phyloP scores from a whole-genome alignment of 2,888 invertebrate genomes.

The Ditula angustiorana region DNA sequence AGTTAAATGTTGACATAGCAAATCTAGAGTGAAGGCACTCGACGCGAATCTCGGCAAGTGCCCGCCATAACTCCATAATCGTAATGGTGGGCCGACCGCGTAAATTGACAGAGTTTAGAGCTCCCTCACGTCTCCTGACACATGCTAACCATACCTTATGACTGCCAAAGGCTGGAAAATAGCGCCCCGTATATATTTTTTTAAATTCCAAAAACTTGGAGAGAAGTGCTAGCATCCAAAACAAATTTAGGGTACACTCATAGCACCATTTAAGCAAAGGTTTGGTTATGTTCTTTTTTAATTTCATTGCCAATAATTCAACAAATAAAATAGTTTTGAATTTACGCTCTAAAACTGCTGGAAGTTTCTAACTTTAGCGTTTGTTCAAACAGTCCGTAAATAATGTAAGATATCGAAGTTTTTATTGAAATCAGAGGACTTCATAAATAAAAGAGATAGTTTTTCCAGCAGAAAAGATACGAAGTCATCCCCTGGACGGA shows the following conservation, averaged over 20 bases:
- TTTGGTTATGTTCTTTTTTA: background rate
- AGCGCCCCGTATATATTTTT: slow-evolving; percentile 10
- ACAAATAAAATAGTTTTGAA: background rate
- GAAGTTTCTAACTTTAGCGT: background rate
- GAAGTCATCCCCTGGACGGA: slow-evolving; percentile 27
- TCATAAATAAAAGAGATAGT: background rate
- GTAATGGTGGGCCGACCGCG: slow-evolving; percentile 35
- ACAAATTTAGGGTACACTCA: too few species aligned
- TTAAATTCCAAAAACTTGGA: background rate
- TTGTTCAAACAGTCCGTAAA: background rate
- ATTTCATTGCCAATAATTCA: slow-evolving; percentile 3
- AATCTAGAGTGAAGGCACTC: slow-evolving; percentile 21
- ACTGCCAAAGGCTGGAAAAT: slow-evolving; percentile 1
- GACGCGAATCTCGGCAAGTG: slow-evolving; percentile 29
- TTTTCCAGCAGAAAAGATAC: background rate
- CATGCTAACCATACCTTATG: slow-evolving; percentile 31
- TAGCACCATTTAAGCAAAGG: too few species aligned
- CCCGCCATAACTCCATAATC: slow-evolving; percentile 39
- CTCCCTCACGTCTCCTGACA: slow-evolving; percentile 36
- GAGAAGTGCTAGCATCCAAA: too few species aligned
- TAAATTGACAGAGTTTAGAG: slow-evolving; percentile 37
- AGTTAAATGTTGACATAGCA: slow-evolving; percentile 2
- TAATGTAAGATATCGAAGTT: background rate
- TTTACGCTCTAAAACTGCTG: background rate
- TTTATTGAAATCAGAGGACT: background rate